These are phyloP conservation scores for Martes martes DNA, from an alignment of 2,113 vertebrate species.

Conservation along the genomic window DNA sequence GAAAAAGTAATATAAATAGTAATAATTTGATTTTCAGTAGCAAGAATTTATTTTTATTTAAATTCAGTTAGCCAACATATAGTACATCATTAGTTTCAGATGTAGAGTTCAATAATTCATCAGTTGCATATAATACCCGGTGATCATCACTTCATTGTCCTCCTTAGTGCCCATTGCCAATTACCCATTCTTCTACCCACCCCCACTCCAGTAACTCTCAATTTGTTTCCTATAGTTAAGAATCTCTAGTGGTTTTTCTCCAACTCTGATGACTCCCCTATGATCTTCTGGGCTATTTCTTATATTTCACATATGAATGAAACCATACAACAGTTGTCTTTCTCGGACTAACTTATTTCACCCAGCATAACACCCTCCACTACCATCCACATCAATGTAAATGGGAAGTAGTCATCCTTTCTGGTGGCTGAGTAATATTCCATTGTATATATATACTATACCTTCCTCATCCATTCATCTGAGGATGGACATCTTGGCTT, in stretches of 20 bases:
- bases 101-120: background rate
- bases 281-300: background rate
- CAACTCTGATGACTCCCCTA: background rate
- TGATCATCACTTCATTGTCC: background rate
- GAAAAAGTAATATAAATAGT: slow-evolving; percentile 70
- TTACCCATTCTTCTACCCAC: background rate
- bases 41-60: slow-evolving; percentile 38
- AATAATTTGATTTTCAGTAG: slow-evolving; percentile 70
- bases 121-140: background rate
- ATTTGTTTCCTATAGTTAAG: background rate
- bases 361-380: background rate
- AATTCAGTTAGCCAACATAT: background rate
- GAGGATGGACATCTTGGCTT: background rate
- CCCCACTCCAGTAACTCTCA: background rate
- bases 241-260: background rate
- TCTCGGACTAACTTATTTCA: background rate
- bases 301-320: background rate
- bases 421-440: background rate
- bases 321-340: background rate
- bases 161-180: background rate
- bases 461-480: background rate
- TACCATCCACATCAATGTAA: background rate
- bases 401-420: background rate
- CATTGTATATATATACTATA: background rate
- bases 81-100: background rate